Percentiles rank a stretch among this genome's conserved stretches.
phyloP scores from a whole-genome alignment of 2,888 invertebrate genomes.

The Cosmia pyralina region DNA sequence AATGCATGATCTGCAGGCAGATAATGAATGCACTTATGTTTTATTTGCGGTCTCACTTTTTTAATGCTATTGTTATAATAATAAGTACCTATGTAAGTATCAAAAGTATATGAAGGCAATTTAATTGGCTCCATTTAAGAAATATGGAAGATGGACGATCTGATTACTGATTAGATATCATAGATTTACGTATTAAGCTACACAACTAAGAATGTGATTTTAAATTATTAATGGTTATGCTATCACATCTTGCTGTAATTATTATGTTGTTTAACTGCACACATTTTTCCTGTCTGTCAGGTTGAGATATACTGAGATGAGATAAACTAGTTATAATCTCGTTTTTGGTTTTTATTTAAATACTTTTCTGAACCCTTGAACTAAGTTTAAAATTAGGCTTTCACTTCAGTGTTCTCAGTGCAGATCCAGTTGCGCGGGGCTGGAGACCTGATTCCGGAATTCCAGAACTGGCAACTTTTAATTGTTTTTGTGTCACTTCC shows the following conservation, averaged over 20 bases:
- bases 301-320: slow-evolving; percentile 45
- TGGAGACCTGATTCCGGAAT: no score
- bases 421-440: no score
- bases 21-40: slow-evolving; percentile 48
- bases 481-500: no score
- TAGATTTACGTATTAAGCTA: slow-evolving; percentile 38
- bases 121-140: slow-evolving; percentile 46
- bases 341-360: slow-evolving; percentile 40
- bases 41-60: slow-evolving; percentile 40
- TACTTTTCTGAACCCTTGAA: not conserved
- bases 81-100: slow-evolving; percentile 48
- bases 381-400: not conserved
- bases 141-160: slow-evolving; percentile 42
- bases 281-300: slow-evolving; percentile 36
- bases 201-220: slow-evolving; percentile 42
- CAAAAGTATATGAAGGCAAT: slow-evolving; percentile 51
- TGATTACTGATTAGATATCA: slow-evolving; percentile 48
- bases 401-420: not conserved
- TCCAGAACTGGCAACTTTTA: no score
- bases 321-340: slow-evolving; percentile 46
- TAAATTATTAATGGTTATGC: slow-evolving; percentile 44
- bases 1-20: slow-evolving; percentile 44
- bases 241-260: slow-evolving; percentile 42
- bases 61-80: slow-evolving; percentile 29
- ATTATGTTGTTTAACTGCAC: slow-evolving; percentile 45